phyloP scores from a whole-genome alignment of 2,888 invertebrate species.

The Zootermopsis nevadensis region DNA sequence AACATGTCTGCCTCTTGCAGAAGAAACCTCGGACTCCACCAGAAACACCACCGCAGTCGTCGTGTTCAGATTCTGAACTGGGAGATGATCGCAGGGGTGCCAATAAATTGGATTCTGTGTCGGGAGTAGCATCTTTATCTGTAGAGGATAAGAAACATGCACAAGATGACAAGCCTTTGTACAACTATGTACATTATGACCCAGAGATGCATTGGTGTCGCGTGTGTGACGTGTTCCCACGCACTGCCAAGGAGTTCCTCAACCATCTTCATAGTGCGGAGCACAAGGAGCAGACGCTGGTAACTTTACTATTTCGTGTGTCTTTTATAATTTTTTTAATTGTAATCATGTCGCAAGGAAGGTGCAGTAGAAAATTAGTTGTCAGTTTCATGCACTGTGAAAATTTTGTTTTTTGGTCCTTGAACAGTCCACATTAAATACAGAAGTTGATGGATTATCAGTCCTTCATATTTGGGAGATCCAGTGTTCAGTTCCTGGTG shows the following conservation, averaged over 20 bases:
- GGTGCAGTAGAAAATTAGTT: neutral
- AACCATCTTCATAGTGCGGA: constrained; percentile 84
- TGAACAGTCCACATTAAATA: too few species aligned
- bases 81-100: neutral
- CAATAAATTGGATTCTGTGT: neutral
- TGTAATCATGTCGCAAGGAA: neutral
- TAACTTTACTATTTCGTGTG: constrained; percentile 46
- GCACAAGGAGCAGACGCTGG: constrained; percentile 72
- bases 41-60: constrained; percentile 46
- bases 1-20: constrained; percentile 7
- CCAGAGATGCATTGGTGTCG: constrained; percentile 93
- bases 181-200: constrained; percentile 86
- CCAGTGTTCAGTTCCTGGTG: too few species aligned
- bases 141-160: neutral
- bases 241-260: constrained; percentile 86
- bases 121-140: constrained; percentile 41
- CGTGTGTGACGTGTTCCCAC: constrained; percentile 86
- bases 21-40: constrained; percentile 49
- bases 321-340: constrained; percentile 1
- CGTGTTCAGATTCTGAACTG: constrained; percentile 15
- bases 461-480: too few species aligned
- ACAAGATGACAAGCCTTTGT: constrained; percentile 63
- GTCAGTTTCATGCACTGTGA: neutral
- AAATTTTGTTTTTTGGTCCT: neutral
- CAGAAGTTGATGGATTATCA: too few species aligned